Base-by-base conservation (phyloP, 1,140 invertebrate genomes). In the Drosophila orosa region DNA sequence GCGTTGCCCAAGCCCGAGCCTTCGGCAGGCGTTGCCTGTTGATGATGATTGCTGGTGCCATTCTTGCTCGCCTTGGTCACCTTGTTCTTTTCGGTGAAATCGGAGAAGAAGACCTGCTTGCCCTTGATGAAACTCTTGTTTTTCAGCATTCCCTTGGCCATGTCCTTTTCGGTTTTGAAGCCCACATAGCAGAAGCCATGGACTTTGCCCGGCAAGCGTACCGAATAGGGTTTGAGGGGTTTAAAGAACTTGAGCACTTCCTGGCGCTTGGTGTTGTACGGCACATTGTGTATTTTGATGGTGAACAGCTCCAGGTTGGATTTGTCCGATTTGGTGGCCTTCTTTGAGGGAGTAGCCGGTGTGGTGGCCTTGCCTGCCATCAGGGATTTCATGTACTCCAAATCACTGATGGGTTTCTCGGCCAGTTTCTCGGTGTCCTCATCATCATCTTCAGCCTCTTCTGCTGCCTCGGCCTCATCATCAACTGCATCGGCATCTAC, bases 111-210 rank as follows among this genome's bases (percentile, higher is more conserved):
- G 42, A 96, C 91, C 73, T 94, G 94, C 82, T 95, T 95, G 50
- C 94, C 95, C 74, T 93, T 95, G 94, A 97, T 94, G 91, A 98
- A 98, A 90, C 96, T 96, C 93, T 96, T 97, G 92, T 98, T 94
- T 93, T 98, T 98, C 31, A 94, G 93, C 68, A 99, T 92, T 6
- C 96, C 98, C 87, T 97, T 95, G 27, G 95, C 96, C 85, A 97
- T 93, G 67, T 97, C 95, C 72, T 95, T 95, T 83, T 98, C 96
- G 2, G 95, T 96, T 92, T 95, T 95, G 82, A 99, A 99, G 7
- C 97, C 96, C 48, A 98, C 95, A 94, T 96, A 99, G 31, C 97
- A 98, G 74, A 98, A 96, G n/a, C 97, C 96, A 87, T 95, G 95
- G 6, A 96, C 92, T 81, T 96, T 96, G 72, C 92, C 93, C 0